Conservation (phyloP, 2,888 invertebrate species). For the Lepas anatifera region DNA sequence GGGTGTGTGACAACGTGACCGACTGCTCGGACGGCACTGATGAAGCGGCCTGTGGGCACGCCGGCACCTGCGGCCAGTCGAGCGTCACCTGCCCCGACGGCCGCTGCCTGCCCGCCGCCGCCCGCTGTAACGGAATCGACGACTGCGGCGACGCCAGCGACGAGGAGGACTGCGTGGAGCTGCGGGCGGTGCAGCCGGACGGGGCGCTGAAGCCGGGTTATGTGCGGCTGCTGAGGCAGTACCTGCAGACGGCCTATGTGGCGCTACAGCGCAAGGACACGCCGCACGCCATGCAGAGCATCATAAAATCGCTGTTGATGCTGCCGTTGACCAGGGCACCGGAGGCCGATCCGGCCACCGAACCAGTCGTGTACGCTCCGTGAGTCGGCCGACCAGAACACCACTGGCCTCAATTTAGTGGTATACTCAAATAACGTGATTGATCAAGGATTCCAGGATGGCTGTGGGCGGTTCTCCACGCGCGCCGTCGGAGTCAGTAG, state of each 20-base stretch:
- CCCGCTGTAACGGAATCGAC: slow-evolving; percentile 10
- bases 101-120: not conserved
- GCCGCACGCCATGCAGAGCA: not conserved
- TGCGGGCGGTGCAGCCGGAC: not conserved
- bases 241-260: not conserved
- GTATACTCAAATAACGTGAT: too few species aligned
- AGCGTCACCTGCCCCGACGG: slow-evolving; percentile 1
- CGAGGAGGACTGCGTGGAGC: slow-evolving; percentile 2
- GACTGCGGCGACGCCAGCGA: slow-evolving; percentile 14
- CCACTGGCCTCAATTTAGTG: too few species aligned
- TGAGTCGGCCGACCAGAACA: too few species aligned
- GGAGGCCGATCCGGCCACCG: too few species aligned
- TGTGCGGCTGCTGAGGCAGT: not conserved
- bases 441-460: too few species aligned
- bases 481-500: too few species aligned
- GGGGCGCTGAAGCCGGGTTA: not conserved
- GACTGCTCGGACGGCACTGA: not conserved
- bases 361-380: too few species aligned
- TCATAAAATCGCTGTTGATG: not conserved
- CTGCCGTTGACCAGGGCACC: too few species aligned
- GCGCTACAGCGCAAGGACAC: not conserved
- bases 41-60: not conserved
- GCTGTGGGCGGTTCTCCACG: too few species aligned
- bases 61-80: not conserved
- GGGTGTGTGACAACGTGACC: not conserved